Conservation (phyloP, 2,797 vertebrate species). For the Helicolenus hilgendorfi region DNA sequence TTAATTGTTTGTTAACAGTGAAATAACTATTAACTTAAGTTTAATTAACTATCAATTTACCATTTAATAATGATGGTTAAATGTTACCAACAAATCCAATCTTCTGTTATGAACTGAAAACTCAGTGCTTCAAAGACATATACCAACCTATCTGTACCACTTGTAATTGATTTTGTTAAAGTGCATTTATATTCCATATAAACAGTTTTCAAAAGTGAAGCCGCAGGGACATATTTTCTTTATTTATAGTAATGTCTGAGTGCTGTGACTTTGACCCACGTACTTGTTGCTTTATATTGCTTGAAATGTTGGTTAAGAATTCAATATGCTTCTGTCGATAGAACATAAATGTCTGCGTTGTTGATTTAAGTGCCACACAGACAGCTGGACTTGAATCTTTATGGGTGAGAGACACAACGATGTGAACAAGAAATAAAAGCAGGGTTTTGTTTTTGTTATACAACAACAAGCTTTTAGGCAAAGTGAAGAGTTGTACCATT, state of each 20-base stretch:
- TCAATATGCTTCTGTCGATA: conserved; percentile 2
- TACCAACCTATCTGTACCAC: neutral
- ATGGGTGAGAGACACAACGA: neutral
- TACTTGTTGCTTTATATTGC: neutral
- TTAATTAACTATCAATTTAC: too few relatives aligned
- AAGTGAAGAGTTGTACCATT: neutral
- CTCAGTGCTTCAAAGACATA: neutral
- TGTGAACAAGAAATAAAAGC: neutral
- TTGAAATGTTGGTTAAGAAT: neutral
- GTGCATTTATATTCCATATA: neutral
- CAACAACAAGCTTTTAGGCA: neutral
- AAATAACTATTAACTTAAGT: too few relatives aligned
- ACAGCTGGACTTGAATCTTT: neutral
- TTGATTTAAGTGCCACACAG: neutral
- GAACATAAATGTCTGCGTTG: neutral
- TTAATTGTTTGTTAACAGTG: too few relatives aligned
- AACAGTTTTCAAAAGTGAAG: neutral
- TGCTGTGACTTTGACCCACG: neutral
- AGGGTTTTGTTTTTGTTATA: neutral
- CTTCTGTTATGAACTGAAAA: neutral
- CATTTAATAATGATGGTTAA: too few relatives aligned
- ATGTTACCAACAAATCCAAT: neutral
- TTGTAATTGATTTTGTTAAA: neutral
- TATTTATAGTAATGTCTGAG: neutral
- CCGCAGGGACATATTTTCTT: neutral